These are phyloP conservation scores for Drosophila tani DNA, from an alignment of 1,140 invertebrate genomes.

Conservation along the genomic window DNA sequence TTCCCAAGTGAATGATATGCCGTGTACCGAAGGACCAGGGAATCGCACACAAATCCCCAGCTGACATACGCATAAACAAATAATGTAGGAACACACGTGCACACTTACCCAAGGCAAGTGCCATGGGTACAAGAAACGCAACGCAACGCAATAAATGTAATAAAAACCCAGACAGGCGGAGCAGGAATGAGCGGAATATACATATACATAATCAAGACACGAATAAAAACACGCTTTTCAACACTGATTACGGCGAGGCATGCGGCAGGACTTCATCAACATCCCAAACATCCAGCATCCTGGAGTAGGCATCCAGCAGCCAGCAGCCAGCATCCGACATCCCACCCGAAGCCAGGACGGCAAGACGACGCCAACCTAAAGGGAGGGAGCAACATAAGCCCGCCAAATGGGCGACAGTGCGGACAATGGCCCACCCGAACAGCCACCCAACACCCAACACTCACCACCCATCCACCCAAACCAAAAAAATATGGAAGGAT, in stretches of 20 bases:
- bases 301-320: conserved; percentile 3
- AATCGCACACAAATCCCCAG: conserved; percentile 51
- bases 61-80: conserved; percentile 45
- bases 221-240: conserved; percentile 63
- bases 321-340: conserved; percentile 3
- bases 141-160: conserved; percentile 61
- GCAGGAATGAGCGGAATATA: conserved; percentile 17
- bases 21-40: conserved; percentile 30
- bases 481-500: neutral
- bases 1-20: conserved; percentile 61
- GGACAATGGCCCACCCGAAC: conserved; percentile 32
- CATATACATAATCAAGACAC: conserved; percentile 32
- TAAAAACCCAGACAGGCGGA: conserved; percentile 58
- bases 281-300: neutral
- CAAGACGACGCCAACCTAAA: conserved; percentile 36
- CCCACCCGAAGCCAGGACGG: conserved; percentile 21
- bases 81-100: conserved; percentile 26
- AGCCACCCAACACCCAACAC: conserved; percentile 1
- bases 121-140: conserved; percentile 44
- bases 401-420: conserved; percentile 63
- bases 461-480: neutral
- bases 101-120: conserved; percentile 25
- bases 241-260: conserved; percentile 69
- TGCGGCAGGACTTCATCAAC: conserved; percentile 64
- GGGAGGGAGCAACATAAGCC: conserved; percentile 29